A percentile compares a stretch with the other conserved stretches of the same genome.
These are phyloP conservation scores for Dicyrtoma fusca DNA, from an alignment of 2,888 invertebrate genomes.

Conservation along the genomic window DNA sequence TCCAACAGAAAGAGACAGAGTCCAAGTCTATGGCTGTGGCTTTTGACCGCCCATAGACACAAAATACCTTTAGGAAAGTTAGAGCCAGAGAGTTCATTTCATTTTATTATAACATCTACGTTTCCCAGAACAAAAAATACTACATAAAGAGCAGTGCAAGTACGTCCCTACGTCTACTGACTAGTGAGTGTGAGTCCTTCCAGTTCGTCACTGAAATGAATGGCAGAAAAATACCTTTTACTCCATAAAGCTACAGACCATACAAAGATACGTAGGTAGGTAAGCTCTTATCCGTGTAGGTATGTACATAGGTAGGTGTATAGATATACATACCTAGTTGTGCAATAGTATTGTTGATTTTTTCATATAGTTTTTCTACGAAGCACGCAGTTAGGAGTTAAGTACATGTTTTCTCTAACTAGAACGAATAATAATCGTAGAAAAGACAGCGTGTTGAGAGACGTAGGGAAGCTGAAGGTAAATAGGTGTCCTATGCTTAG, in stretches of 20 bases:
- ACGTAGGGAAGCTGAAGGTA: background rate
- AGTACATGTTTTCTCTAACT: slow-evolving; percentile 6
- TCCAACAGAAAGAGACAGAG: background rate
- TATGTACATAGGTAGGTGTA: too few species aligned
- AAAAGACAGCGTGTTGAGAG: background rate
- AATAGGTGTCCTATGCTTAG: too few species aligned
- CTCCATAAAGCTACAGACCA: too few species aligned
- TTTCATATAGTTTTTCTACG: background rate
- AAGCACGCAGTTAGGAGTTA: background rate
- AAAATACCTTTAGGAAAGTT: slow-evolving; percentile 4
- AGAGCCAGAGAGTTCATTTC: slow-evolving; percentile 26
- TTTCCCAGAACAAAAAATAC: background rate
- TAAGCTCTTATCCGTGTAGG: too few species aligned
- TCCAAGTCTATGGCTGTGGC: background rate
- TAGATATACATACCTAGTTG: too few species aligned
- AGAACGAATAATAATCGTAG: slow-evolving; percentile 3
- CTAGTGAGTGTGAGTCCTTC: too few species aligned
- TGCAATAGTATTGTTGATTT: background rate
- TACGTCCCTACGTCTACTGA: background rate
- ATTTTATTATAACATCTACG: slow-evolving; percentile 22
- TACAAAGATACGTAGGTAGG: too few species aligned
- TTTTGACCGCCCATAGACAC: slow-evolving; percentile 27
- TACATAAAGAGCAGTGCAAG: background rate
- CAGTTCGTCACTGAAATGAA: too few species aligned
- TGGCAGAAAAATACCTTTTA: too few species aligned